Base-by-base conservation (phyloP, 1,140 invertebrate species). In the Ips typographus region DNA sequence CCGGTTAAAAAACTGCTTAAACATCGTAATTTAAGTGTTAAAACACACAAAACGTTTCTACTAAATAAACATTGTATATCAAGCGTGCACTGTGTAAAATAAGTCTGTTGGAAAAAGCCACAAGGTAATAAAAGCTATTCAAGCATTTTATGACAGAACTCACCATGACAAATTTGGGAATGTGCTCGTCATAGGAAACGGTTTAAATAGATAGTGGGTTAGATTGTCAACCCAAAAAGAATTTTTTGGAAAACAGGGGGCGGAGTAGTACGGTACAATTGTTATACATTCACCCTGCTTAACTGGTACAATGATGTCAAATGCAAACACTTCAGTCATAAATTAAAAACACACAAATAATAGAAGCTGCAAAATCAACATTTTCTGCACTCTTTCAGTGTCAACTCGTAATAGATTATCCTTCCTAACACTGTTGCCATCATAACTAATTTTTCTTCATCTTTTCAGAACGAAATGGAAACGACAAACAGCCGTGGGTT, bases 381-480 rank as follows among this genome's bases (percentile, higher is more conserved):
- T 22, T 22, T 22, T 22, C 22, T 22, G 22, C 22, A 22, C 22
- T 22, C 22, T 22, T 22, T 22, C 22, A 22, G 22, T 22, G 22
- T 22, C 22, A 22, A 22, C 22, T 22, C 22, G 22, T 22, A 22
- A 22, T 22, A 22, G 22, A 22, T 22, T 22, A 22, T 22, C 22
- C 22, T 22, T 22, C 22, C 22, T 22, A 22, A 22, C 22, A 22
- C 22, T 22, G 22, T 22, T 22, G 22, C 22, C 22, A 22, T 22
- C 22, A 22, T 22, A 22, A 22, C 22, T n/a, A 4, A 47, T 47
- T 47, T 59, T 2, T 59, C 42, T 51, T 49, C 40, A 4, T 53
- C 78, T 84, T 80, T 84, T 6, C 88, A 99, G 97, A 84, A 99
- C 98, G 76, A 99, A 99, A 85, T 99, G 97, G 97, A 99, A 99